These are phyloP conservation scores for Clarias pachynema DNA, from an alignment of 2,797 vertebrate species.

Conservation along the genomic window DNA sequence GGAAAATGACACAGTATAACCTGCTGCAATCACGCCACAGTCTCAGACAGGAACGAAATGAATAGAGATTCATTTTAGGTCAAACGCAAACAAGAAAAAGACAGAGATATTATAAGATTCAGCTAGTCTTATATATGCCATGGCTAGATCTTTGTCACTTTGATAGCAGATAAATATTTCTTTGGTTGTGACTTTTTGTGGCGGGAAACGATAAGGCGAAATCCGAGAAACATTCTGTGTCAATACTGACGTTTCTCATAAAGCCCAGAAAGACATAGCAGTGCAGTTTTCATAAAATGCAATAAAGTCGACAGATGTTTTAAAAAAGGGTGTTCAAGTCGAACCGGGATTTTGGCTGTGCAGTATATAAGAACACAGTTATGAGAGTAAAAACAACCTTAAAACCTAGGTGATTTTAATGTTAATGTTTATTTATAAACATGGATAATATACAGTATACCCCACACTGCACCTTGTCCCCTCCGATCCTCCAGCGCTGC, in stretches of 20 bases:
- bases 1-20: neutral
- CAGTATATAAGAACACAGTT: no score
- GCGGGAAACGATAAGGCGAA: neutral
- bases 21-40: neutral
- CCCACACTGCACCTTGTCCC: no score
- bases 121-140: neutral
- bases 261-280: slow-evolving; percentile 50
- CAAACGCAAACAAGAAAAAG: neutral
- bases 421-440: no score
- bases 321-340: slow-evolving; percentile 4
- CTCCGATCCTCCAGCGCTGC: no score
- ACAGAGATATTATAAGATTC: neutral
- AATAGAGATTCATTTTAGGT: neutral
- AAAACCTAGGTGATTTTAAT: no score
- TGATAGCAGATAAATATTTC: no score
- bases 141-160: slow-evolving; percentile 1
- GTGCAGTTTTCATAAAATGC: slow-evolving; percentile 39
- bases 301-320: slow-evolving; percentile 45
- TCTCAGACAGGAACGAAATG: neutral
- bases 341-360: no score
- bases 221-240: slow-evolving; percentile 36
- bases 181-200: neutral
- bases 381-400: no score
- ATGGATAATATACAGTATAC: no score
- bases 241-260: slow-evolving; percentile 48